Evolutionary conservation across 2,797 vertebrate species (phyloP).

Genomic region (Neosilurus mollespiculum): DNA sequence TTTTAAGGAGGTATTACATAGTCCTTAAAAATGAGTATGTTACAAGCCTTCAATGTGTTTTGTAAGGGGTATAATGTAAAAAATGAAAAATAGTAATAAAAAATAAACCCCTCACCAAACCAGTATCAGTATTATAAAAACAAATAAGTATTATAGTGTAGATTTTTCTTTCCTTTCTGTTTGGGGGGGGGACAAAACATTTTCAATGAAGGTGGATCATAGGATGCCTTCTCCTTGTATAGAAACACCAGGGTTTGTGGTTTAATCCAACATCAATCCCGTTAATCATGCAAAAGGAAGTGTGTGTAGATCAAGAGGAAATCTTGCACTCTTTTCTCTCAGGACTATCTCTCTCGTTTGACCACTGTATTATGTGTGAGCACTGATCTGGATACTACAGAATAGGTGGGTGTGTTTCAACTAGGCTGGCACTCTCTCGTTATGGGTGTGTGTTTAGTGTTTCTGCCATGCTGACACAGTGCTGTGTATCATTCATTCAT

Average conservation of each 20-base stretch:
- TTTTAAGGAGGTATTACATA: slow-evolving; percentile 19
- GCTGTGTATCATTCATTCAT: not conserved
- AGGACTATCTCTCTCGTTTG: not conserved
- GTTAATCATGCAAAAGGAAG: slow-evolving; percentile 12
- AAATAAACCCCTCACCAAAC: too few species aligned
- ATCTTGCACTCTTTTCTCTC: slow-evolving; percentile 3
- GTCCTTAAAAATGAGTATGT: not conserved
- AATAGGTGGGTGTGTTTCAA: not conserved
- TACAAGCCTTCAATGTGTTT: not conserved
- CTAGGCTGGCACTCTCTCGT: not conserved
- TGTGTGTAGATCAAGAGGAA: slow-evolving; percentile 14
- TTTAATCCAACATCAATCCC: slow-evolving; percentile 5
- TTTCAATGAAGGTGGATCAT: not conserved
- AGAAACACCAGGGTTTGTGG: not conserved
- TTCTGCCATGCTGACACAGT: slow-evolving; percentile 56
- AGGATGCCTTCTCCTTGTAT: not conserved
- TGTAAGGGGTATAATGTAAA: slow-evolving; percentile 2
- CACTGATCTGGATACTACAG: not conserved
- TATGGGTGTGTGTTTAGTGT: slow-evolving; percentile 21
- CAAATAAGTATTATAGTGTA: not conserved
- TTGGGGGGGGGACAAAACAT: not conserved
- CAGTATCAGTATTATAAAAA: too few species aligned
- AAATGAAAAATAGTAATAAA: not conserved
- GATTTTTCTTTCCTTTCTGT: not conserved
- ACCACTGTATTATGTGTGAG: not conserved